Base-by-base conservation (phyloP, 2,888 invertebrate species). In the Dryococelus australis region DNA sequence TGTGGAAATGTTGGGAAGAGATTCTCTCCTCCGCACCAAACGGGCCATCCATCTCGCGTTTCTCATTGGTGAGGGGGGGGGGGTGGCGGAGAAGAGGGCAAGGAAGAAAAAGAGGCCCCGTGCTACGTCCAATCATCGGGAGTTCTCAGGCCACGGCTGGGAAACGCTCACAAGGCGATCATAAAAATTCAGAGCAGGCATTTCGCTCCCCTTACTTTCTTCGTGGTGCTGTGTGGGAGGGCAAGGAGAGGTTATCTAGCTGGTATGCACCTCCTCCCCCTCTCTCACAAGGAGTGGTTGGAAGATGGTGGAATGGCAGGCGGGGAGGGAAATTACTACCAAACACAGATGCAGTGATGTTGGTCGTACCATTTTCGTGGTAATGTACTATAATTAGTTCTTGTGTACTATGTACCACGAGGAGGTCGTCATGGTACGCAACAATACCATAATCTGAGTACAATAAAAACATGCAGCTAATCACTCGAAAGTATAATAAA, bases 101-200 rank as follows among this genome's bases (percentile, higher is more conserved):
- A 47, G 16, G 47, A 47, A 47, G 47, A 47, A 47, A 47, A 47
- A 47, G 65, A 65, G 65, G 65, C 65, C 65, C 65, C n/a, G 65
- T 65, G 65, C 65, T 65, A n/a, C 65, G 65, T 65, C 65, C 65
- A 65, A 65, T 65, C 65, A 65, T 65, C 65, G 65, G n/a, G 65
- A 65, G 12, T 65, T 8, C 65, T 65, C 65, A n/a, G 65, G 65
- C 65, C 65, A n/a, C 65, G 65, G 65, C 24, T 65, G 65, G 65
- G 16, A 65, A 65, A 65, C 65, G 65, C 65, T 65, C 65, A 65
- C 65, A 65, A 65, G 65, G 65, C 65, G 65, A 65, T 65, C 65
- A 65, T 65, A 65, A 65, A 65, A 65, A 65, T 65, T 65, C 65
- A 65, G 65, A 65, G 65, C 65, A 65, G 65, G 65, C 65, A 65